Evolutionary conservation across 2,888 invertebrate species (phyloP).

Genomic region (Scrobipalpa atriplicella): DNA sequence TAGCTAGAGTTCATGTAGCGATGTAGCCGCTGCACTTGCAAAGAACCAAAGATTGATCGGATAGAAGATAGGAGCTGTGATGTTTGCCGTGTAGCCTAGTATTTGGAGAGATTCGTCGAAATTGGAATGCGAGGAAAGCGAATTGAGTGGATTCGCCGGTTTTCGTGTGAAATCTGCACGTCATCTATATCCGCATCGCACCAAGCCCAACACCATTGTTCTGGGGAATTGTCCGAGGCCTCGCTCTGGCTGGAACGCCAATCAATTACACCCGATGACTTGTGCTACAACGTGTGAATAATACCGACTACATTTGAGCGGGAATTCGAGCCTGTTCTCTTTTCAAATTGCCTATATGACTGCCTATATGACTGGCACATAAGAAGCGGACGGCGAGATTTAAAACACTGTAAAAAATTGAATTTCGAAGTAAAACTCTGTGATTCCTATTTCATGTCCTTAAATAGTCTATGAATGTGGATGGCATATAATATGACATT

Average conservation of each 20-base stretch:
- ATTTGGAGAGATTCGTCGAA: slow-evolving; percentile 48
- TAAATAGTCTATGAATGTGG: too few species aligned
- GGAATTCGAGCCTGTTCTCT: background rate
- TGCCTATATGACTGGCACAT: too few species aligned
- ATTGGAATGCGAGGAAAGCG: slow-evolving; percentile 40
- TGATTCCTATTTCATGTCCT: too few species aligned
- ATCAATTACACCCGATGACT: background rate
- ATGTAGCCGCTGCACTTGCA: slow-evolving; percentile 57
- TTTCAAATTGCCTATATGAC: too few species aligned
- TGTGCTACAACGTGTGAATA: background rate
- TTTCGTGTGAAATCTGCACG: slow-evolving; percentile 3
- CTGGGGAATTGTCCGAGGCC: background rate
- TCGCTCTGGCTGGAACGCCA: background rate
- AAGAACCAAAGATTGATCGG: slow-evolving; percentile 65
- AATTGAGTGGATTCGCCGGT: background rate
- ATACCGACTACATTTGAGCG: background rate
- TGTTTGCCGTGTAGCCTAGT: slow-evolving; percentile 43
- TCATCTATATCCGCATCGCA: background rate
- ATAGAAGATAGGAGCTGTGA: slow-evolving; percentile 39
- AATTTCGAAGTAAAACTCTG: background rate
- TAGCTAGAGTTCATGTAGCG: slow-evolving; percentile 29
- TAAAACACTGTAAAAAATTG: background rate
- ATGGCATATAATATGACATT: too few species aligned
- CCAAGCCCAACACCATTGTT: background rate
- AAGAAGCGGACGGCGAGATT: background rate